A percentile compares a stretch with the other conserved stretches of the same genome.
Conservation (phyloP, 2,113 vertebrate species). For the Athene noctua region DNA sequence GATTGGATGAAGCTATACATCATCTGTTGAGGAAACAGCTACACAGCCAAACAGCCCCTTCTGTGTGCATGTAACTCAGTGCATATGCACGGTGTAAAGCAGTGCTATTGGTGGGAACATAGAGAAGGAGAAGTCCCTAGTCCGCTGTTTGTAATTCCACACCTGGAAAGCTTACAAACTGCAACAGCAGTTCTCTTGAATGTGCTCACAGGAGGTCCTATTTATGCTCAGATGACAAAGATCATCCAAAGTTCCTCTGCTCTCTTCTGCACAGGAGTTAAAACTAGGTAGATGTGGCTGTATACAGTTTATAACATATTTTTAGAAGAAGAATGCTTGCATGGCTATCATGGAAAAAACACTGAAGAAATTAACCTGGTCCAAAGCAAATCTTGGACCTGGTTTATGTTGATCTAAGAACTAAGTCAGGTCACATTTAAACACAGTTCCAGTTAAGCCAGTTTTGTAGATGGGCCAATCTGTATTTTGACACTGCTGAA, state of each 20-base stretch:
- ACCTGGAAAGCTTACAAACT: background rate
- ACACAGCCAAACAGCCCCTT: background rate
- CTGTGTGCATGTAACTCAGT: background rate
- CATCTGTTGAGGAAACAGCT: background rate
- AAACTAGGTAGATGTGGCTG: background rate
- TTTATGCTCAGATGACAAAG: background rate
- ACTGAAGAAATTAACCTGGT: background rate
- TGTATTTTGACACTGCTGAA: constrained; percentile 53
- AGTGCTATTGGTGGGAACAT: background rate
- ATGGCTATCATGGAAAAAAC: background rate
- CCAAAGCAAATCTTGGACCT: background rate
- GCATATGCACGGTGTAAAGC: background rate
- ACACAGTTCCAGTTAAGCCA: constrained; percentile 43
- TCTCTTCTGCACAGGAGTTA: background rate
- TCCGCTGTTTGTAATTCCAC: background rate
- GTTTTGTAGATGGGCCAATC: constrained; percentile 46
- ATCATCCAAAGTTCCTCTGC: background rate
- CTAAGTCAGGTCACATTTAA: constrained; percentile 36
- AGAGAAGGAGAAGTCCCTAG: background rate
- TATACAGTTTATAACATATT: background rate
- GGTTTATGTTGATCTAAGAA: constrained; percentile 18
- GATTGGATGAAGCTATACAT: background rate
- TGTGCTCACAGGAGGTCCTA: background rate
- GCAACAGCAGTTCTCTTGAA: background rate
- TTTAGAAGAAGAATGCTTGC: background rate